phyloP scores from a whole-genome alignment of 2,888 invertebrate genomes.

The Synanthedon vespiformis region DNA sequence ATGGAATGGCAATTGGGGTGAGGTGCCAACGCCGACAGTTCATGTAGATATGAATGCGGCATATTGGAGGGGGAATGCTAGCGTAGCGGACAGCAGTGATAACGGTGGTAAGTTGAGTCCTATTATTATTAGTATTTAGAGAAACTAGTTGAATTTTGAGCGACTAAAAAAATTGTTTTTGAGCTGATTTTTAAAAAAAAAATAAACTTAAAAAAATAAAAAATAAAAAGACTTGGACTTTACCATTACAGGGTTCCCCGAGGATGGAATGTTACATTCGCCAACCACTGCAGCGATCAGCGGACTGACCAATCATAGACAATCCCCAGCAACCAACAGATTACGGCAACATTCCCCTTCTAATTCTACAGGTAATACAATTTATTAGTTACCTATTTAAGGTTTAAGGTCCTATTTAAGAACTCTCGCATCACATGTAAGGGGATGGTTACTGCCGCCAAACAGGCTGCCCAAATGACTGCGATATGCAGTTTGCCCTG shows the following conservation, averaged over 20 bases:
- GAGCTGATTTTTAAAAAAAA: too few species aligned
- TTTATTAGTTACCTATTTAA: not conserved
- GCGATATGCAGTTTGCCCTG: too few species aligned
- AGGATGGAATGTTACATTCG: constrained; percentile 57
- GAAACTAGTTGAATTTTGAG: too few species aligned
- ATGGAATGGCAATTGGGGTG: constrained; percentile 51
- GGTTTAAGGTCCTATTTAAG: too few species aligned
- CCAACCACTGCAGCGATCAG: constrained; percentile 55
- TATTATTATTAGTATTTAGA: too few species aligned
- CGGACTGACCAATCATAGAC: constrained; percentile 27
- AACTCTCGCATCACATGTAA: too few species aligned
- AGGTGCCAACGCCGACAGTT: constrained; percentile 54
- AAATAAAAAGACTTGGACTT: too few species aligned
- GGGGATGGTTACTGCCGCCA: too few species aligned
- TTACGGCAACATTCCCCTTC: constrained; percentile 45
- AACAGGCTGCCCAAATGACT: too few species aligned
- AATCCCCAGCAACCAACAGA: constrained; percentile 16
- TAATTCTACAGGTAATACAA: constrained; percentile 33
- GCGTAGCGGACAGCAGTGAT: constrained; percentile 61
- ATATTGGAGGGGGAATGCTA: constrained; percentile 56
- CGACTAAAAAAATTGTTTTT: too few species aligned
- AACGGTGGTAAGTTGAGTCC: constrained; percentile 43
- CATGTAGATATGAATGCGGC: constrained; percentile 56
- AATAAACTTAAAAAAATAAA: too few species aligned
- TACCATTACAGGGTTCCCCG: constrained; percentile 45